Evolutionary conservation across 2,888 invertebrate species (phyloP), one percentile per base, ranked within the genome.

Genomic region (Netelia melanura): DNA sequence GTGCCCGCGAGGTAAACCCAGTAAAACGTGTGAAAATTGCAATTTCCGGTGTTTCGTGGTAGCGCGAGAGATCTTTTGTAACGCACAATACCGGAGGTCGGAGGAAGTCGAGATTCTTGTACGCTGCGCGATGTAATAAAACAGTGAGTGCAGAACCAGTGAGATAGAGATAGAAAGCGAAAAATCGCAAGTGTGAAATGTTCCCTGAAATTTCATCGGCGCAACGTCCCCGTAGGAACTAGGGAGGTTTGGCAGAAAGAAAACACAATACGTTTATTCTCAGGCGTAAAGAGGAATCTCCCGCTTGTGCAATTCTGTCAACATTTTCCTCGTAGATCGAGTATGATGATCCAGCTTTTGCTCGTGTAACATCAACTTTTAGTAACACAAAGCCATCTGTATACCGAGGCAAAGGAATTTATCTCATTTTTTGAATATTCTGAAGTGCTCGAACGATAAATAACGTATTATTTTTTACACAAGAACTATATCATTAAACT

Each of bases 1-100:
- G 65, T 72, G n/a, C n/a, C 64, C 71, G 64, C 58, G 58, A 64
- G 17, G 75, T 75, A 76, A 76, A 64, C 5, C 17, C 64, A 67
- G 70, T 70, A 54, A 38, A 38, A 62, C 75, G 75, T 75, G 81
- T 76, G 81, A 70, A 81, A 81, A 58, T 75, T 70, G 81, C 81
- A 76, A 70, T 70, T 81, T 81, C 81, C 75, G 81, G 68, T 80
- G 44, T 80, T 17, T 21, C 44, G 58, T 44, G 43, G 64, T 9
- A 58, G 17, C 65, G 25, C 23, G 71, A 48, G 38, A 61, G 62
- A 78, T 17, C 70, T 61, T 78, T 70, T 65, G 71, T 23, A 8
- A 25, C 54, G 72, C 64, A 80, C 79, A 80, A 71, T 80, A 30
- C 52, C 62, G 25, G 21, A 56, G 23, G 54, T 43, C 54, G 48